These are phyloP conservation scores for Penaeus monodon DNA, from an alignment of 2,888 invertebrate genomes.

Conservation along the genomic window DNA sequence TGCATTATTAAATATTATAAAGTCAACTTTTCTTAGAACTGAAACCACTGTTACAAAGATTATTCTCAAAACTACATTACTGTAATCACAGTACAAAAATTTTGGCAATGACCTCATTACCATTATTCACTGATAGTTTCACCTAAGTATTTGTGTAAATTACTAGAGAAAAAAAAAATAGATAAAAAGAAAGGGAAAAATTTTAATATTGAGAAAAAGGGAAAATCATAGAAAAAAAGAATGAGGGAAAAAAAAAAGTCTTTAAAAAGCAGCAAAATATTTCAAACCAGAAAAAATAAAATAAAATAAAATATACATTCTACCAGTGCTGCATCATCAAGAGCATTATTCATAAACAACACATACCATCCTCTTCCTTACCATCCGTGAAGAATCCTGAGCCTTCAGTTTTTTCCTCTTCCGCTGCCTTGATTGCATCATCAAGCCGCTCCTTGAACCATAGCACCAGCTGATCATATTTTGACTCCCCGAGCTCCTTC, in stretches of 20 bases:
- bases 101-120: too few relatives aligned
- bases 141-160: too few relatives aligned
- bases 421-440: slow-evolving; percentile 78
- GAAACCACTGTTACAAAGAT: too few relatives aligned
- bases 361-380: slow-evolving; percentile 26
- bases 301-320: slow-evolving; percentile 24
- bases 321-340: slow-evolving; percentile 32
- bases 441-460: slow-evolving; percentile 88
- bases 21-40: too few relatives aligned
- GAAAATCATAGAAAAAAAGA: background rate
- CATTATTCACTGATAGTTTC: too few relatives aligned
- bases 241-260: background rate
- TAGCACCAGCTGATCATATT: slow-evolving; percentile 79
- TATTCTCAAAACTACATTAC: too few relatives aligned
- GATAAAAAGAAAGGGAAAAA: slow-evolving; percentile 59
- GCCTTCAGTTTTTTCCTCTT: slow-evolving; percentile 59
- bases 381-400: slow-evolving; percentile 59
- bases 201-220: background rate
- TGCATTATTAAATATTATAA: too few relatives aligned
- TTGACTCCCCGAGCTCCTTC: slow-evolving; percentile 80
- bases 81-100: too few relatives aligned
- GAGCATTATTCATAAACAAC: slow-evolving; percentile 27
- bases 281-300: slow-evolving; percentile 29
- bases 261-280: background rate
- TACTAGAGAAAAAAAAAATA: slow-evolving; percentile 63